Evolutionary conservation across 2,797 vertebrate species (phyloP).

Genomic region (Phrynocephalus vlangalii): DNA sequence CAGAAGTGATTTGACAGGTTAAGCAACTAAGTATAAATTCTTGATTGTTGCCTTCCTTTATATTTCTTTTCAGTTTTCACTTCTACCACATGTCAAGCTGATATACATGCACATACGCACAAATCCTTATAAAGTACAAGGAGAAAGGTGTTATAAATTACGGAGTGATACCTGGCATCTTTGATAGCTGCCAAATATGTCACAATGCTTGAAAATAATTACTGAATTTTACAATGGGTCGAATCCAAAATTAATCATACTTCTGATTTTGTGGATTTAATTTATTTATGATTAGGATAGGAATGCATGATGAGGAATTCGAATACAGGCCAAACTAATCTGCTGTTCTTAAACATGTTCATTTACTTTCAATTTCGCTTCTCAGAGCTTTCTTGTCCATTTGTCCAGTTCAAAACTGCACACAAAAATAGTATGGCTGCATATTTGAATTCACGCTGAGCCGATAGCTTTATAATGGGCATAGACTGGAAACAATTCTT

Average conservation of each 20-base stretch:
- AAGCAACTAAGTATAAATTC: not conserved
- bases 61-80: not conserved
- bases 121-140: not conserved
- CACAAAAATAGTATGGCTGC: not conserved
- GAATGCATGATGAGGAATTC: not conserved
- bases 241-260: not conserved
- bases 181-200: not conserved
- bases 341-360: not conserved
- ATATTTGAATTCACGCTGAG: too few species aligned
- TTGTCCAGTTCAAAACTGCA: not conserved
- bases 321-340: not conserved
- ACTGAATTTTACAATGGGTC: not conserved
- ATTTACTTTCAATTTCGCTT: not conserved
- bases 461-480: too few species aligned
- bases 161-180: not conserved
- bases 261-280: not conserved
- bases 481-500: too few species aligned
- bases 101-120: too few species aligned
- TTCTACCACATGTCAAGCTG: not conserved
- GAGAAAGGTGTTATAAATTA: not conserved
- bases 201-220: not conserved
- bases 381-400: not conserved
- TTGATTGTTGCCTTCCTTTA: too few species aligned
- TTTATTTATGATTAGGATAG: not conserved
- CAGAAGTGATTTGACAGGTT: not conserved